Evolutionary conservation across 2,113 vertebrate species (phyloP).

Genomic region (Sterna hirundo): DNA sequence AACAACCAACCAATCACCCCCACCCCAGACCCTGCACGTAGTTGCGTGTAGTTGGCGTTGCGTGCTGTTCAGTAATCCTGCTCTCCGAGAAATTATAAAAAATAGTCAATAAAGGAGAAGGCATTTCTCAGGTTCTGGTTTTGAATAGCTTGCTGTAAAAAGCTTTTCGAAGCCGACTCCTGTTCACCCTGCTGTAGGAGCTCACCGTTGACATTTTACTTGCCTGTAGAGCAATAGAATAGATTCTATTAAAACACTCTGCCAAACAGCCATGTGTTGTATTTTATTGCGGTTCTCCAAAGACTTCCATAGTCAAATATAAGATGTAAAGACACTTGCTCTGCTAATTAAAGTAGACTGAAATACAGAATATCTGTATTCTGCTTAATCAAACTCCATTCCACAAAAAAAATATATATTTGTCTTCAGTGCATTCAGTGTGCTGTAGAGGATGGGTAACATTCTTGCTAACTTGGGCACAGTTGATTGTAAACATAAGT

Average conservation of each 20-base stretch:
- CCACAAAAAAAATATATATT: background rate
- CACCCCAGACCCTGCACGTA: background rate
- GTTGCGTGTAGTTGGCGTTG: background rate
- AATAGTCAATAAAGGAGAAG: background rate
- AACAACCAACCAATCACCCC: fast-evolving
- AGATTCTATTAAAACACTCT: background rate
- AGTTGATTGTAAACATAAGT: background rate
- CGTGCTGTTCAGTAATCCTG: background rate
- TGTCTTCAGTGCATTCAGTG: background rate
- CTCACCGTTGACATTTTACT: background rate
- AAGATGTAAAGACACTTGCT: background rate
- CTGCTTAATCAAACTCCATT: background rate
- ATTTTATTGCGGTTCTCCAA: background rate
- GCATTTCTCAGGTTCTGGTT: background rate
- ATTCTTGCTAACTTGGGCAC: background rate
- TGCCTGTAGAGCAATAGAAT: background rate
- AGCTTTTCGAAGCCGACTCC: background rate
- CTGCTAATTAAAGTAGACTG: background rate
- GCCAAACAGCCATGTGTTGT: background rate
- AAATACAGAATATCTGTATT: background rate
- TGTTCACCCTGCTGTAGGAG: background rate
- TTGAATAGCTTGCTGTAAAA: background rate
- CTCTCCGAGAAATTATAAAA: background rate
- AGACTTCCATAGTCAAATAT: background rate
- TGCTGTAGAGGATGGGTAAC: background rate